Base-by-base conservation (phyloP, 2,113 vertebrate genomes). In the Danionella cerebrum region DNA sequence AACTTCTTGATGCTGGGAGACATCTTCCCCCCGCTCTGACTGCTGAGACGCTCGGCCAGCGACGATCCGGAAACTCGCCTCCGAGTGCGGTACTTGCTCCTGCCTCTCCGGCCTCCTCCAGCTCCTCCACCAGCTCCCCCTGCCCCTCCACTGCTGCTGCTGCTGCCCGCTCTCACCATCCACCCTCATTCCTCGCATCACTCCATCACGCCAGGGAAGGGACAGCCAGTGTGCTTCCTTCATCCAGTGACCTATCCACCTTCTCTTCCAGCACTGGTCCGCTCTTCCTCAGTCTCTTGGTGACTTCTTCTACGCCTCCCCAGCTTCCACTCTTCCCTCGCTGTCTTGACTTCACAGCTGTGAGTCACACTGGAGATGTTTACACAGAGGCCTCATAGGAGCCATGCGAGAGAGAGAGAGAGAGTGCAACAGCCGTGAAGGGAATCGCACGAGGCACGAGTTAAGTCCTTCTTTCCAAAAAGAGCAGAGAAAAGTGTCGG, bases 1-100 rank as follows among this genome's bases (percentile, higher is more conserved):
- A 91, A 85, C 86, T 89, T 90, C 89, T 86, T 92, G 77, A 85
- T 79, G 77, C 85, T 82, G 80, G 87, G 84, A 79, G 87, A 90
- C 84, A 89, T 88, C 83, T 90, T 92, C 83, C 88, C 86, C 75
- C 84, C 73, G 69, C 84, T 78, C 44, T 82, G 85, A 78, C 84
- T 89, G 81, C 86, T 89, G 35, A 83, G 79, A 54, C 51, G 55
- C 82, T 86, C 84, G 59, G 81, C 79, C 74, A 84, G 21, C 67
- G 84, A 86, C 80, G 86, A 83, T 78, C 86, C 81, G 80, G 85
- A 84, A 82, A 87, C 88, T 77, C 82, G 79, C 55, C 78, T 90
- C 70, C 74, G 83, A 69, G 86, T 87, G 77, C 79, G 81, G 54
- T 82, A 85, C 77, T 84, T 88, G 81, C 82, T 84, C 76, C 76